Percentiles rank a stretch among this genome's conserved stretches.
These are phyloP conservation scores for Elysia crispata DNA, from an alignment of 2,888 invertebrate species.

Conservation along the genomic window DNA sequence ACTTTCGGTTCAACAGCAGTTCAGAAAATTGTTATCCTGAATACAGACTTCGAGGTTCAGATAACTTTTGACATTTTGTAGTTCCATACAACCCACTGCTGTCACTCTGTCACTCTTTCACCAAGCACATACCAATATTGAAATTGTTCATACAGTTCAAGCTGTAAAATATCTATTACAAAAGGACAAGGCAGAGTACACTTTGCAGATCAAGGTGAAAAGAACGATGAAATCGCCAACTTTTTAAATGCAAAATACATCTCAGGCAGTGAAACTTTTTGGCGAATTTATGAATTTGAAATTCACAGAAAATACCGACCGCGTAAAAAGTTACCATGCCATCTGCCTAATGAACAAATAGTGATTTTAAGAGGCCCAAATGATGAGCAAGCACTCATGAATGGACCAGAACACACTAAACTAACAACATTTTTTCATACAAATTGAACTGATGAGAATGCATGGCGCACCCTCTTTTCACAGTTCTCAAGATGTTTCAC, in stretches of 20 bases:
- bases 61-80: background rate
- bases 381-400: background rate
- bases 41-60: background rate
- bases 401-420: background rate
- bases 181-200: too few species aligned
- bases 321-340: conserved; percentile 4
- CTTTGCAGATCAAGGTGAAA: too few species aligned
- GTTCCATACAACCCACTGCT: conserved; percentile 24
- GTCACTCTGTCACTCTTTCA: background rate
- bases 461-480: background rate
- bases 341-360: conserved; percentile 1
- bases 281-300: conserved; percentile 5
- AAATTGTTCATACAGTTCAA: conserved; percentile 16
- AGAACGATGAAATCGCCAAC: too few species aligned
- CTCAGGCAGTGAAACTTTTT: too few species aligned
- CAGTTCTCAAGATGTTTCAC: background rate
- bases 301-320: conserved; percentile 19
- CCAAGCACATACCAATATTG: conserved; percentile 11
- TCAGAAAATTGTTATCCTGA: too few species aligned
- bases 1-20: too few species aligned
- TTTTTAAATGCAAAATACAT: too few species aligned
- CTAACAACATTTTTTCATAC: conserved; percentile 1
- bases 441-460: background rate
- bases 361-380: background rate
- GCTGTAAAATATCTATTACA: conserved; percentile 23